Base-by-base conservation (phyloP, 2,113 vertebrate genomes). In the Spheniscus mendiculus region DNA sequence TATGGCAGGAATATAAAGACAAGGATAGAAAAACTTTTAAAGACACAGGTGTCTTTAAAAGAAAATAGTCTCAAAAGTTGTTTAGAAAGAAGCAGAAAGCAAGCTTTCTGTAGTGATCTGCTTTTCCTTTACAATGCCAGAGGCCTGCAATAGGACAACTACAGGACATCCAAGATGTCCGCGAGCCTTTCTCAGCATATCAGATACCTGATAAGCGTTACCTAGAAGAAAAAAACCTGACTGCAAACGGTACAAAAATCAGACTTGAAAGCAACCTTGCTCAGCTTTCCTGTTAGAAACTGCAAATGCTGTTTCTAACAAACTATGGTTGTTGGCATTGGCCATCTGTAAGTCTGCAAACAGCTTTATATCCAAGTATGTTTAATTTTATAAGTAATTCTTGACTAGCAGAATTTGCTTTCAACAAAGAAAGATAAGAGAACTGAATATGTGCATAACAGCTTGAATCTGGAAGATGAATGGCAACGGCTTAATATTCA, bases 181-280 rank as follows among this genome's bases (percentile, higher is more conserved):
- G 42, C n/a, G 69, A 50, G 80, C 12, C 15, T 23, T 11, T 77
- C 65, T 66, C 69, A 78, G 40, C 10, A 9, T 36, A 87, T 77
- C 69, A 53, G 55, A 22, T 25, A 81, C 2, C 15, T 4, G 12
- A 76, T 11, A 63, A 0, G 0, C 4, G 4, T 53, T 65, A 55
- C 32, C 15, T 9, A 15, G 5, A 52, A 10, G 2, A n/a, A 90
- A 19, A 50, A 66, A 34, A 19, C 17, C 30, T 38, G 11, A 76
- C 58, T 27, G 30, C 47, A 45, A 72, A 63, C 34, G 23, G 7
- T 44, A 44, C 0, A 2, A 59, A 72, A 81, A 26, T 34, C 42
- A 72, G 58, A 45, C 53, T 6, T 53, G 10, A 82, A 78, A 66
- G 59, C 25, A 78, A 74, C 10, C 17, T 61, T 53, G 26, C 16